Evolutionary conservation across 2,797 vertebrate species (phyloP), one percentile per base, ranked within the genome.

Genomic region (Eptatretus atami): DNA sequence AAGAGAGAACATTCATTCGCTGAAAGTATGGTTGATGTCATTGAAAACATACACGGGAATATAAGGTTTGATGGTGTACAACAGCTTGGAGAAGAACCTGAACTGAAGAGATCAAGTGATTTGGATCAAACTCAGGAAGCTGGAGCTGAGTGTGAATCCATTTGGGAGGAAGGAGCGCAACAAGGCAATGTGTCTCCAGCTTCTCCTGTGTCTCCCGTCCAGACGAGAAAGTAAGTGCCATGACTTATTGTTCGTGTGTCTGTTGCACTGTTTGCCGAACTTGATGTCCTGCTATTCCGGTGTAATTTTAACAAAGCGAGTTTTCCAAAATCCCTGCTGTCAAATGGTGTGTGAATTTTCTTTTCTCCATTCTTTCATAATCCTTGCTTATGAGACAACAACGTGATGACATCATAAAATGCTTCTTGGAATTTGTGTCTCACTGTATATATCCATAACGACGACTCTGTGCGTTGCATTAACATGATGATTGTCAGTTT

Each of bases 161-260:
- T 61, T n/a, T n/a, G 10, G 57, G 57, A 61, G 10, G 57, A 61
- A 25, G n/a, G 15, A n/a, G 57, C 12, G n/a, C 57, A 12, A 25
- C n/a, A 25, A 25, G 57, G 25, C 57, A 25, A 12, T 24, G 25
- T 61, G 15, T 61, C 57, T n/a, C 57, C 57, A n/a, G 57, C n/a
- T 24, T 61, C 57, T n/a, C 57, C 57, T 61, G 57, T 24, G 10
- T 61, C 57, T 24, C 57, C 57, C 9, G 57, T 61, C 24, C 57
- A 61, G 57, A 61, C 57, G 9, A 61, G 57, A 61, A n/a, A 61
- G 57, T 61, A 61, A 61, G 57, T 61, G 9, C 31, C 10, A n/a
- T 24, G 15, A 61, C 24, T 10, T 61, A n/a, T 61, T n/a, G 15
- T 61, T n/a, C 9, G 9, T n/a, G n/a, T 44, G 31, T 44, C 31